Conservation (phyloP, 2,113 vertebrate species). For the Perca flavescens region DNA sequence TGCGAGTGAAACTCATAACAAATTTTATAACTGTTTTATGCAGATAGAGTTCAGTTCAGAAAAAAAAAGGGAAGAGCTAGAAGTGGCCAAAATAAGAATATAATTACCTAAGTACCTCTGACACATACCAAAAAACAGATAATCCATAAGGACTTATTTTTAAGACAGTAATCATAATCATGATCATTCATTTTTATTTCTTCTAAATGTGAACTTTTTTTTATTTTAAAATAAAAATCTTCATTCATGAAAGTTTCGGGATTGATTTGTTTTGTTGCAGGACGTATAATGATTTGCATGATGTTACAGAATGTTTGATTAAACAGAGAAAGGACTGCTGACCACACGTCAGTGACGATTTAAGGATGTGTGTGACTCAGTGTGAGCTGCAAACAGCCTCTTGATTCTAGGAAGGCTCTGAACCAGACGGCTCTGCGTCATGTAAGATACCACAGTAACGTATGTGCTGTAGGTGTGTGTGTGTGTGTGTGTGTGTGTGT, state of each 20-base stretch:
- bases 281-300: not conserved
- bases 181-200: not conserved
- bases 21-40: conserved; percentile 30
- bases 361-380: not conserved
- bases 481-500: conserved; percentile 26
- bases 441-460: not conserved
- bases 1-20: conserved; percentile 50
- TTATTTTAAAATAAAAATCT: not conserved
- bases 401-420: conserved; percentile 34
- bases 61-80: conserved; percentile 2
- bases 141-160: not conserved
- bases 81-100: not conserved
- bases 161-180: not conserved
- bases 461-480: conserved; percentile 7
- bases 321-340: not conserved
- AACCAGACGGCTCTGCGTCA: conserved; percentile 35
- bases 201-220: not conserved
- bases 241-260: not conserved
- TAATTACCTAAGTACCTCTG: not conserved
- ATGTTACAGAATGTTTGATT: not conserved
- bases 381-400: conserved; percentile 25
- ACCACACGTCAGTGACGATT: not conserved
- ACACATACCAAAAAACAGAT: not conserved
- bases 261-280: not conserved
- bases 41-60: conserved; percentile 1